Base-by-base conservation (phyloP, 2,797 vertebrate genomes). In the Chaetodon trifasciatus region DNA sequence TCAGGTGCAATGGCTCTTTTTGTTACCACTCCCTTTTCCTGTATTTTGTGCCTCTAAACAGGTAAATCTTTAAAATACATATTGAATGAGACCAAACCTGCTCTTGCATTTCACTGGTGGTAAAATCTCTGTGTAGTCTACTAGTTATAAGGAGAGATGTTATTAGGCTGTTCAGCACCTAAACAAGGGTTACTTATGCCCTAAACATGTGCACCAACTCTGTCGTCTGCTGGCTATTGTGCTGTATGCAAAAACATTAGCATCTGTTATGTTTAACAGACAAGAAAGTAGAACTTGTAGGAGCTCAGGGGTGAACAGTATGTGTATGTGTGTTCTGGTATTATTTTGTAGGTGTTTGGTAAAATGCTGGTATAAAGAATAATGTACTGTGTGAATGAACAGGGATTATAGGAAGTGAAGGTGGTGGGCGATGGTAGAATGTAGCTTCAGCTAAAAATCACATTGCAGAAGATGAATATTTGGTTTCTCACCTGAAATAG, bases 401-500 rank as follows among this genome's bases (percentile, higher is more conserved):
- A 39, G 21, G 40, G 23, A 55, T 77, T 66, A 73, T 11, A 46
- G 70, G n/a, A 73, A 55, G 68, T 47, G 39, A 74, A 46, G 23
- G 56, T 28, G 37, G 40, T 44, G 49, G 35, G 70, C 5, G 12
- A 52, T 35, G 5, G 35, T 42, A 37, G 46, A 66, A 23, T 53
- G 15, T 2, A 58, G 47, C 65, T 70, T 32, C 62, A 60, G 65
- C 55, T 58, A 19, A 66, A 53, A 61, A 60, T 68, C 66, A 49
- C 67, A 75, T 11, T 49, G 53, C 73, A 74, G 52, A 64, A 32
- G 60, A 71, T 74, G 74, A 65, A 62, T 74, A 74, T 77, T 46
- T 74, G 32, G 44, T 77, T 80, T 78, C 46, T 77, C 39, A 76
- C 73, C 65, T 75, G 39, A 83, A 86, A 78, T 76, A 21, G 62